Evolutionary conservation across 2,113 vertebrate species (phyloP).

Genomic region (Larimichthys polyactis): DNA sequence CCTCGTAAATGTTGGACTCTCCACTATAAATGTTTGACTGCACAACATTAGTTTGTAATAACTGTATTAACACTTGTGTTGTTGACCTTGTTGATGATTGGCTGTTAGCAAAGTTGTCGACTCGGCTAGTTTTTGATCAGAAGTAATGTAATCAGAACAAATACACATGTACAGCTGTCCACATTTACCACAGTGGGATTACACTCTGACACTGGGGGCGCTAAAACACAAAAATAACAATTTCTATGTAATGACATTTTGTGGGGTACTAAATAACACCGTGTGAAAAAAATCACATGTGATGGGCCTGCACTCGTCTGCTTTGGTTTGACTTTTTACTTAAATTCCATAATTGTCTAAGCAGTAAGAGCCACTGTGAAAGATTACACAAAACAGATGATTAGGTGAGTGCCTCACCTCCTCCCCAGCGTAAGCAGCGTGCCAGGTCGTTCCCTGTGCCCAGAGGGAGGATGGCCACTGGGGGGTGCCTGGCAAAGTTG

Average conservation of each 20-base stretch:
- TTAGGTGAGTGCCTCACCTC: conserved; percentile 86
- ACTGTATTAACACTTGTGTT: too few species aligned
- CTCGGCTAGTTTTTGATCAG: too few species aligned
- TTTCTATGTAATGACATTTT: too few species aligned
- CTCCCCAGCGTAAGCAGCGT: conserved; percentile 97
- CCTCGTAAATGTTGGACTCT: neutral
- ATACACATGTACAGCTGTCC: too few species aligned
- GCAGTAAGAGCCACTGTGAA: neutral
- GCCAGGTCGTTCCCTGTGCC: conserved; percentile 97
- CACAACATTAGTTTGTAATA: too few species aligned
- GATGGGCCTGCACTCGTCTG: neutral
- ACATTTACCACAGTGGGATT: too few species aligned
- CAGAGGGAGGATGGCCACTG: conserved; percentile 95
- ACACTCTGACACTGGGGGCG: too few species aligned
- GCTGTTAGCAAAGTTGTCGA: too few species aligned
- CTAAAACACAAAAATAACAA: too few species aligned
- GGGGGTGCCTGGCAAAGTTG: conserved; percentile 86
- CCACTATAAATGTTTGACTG: too few species aligned
- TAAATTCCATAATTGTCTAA: neutral
- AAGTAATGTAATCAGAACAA: too few species aligned
- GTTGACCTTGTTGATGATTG: too few species aligned
- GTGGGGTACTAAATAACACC: neutral
- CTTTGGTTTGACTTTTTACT: neutral
- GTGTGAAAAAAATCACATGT: neutral
- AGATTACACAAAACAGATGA: neutral